Conservation (phyloP, 2,797 vertebrate species). For the Pseudopleuronectes americanus region DNA sequence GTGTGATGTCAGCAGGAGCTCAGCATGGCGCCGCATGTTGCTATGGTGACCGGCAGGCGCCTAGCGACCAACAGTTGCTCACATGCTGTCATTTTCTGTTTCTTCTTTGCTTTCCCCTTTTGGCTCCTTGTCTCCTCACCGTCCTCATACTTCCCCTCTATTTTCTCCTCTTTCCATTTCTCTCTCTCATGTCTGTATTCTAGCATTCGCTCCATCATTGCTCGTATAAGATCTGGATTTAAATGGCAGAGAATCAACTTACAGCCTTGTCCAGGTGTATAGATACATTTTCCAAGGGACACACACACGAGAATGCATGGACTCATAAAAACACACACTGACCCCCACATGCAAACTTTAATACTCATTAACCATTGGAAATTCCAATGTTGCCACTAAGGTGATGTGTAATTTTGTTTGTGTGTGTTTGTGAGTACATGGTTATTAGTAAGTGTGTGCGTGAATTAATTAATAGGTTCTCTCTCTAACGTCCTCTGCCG, state of each 20-base stretch:
- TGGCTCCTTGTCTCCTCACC: neutral
- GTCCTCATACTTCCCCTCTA: neutral
- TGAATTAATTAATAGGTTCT: neutral
- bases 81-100: constrained; percentile 34
- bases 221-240: neutral
- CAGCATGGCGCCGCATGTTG: constrained; percentile 74
- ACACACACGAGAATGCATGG: neutral
- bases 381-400: neutral
- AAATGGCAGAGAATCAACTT: constrained; percentile 12
- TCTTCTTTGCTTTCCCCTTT: neutral
- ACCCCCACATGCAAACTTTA: neutral
- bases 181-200: neutral
- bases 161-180: neutral
- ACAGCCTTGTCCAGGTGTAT: constrained; percentile 13
- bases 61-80: constrained; percentile 62
- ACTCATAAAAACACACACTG: neutral
- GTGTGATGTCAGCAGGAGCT: constrained; percentile 80
- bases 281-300: constrained; percentile 20
- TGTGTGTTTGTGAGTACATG: neutral
- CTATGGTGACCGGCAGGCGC: constrained; percentile 78
- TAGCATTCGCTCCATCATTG: neutral
- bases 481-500: constrained; percentile 8
- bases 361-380: neutral
- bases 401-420: neutral
- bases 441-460: neutral